phyloP scores from a whole-genome alignment of 2,113 vertebrate genomes.

The Coreoperca whiteheadi region DNA sequence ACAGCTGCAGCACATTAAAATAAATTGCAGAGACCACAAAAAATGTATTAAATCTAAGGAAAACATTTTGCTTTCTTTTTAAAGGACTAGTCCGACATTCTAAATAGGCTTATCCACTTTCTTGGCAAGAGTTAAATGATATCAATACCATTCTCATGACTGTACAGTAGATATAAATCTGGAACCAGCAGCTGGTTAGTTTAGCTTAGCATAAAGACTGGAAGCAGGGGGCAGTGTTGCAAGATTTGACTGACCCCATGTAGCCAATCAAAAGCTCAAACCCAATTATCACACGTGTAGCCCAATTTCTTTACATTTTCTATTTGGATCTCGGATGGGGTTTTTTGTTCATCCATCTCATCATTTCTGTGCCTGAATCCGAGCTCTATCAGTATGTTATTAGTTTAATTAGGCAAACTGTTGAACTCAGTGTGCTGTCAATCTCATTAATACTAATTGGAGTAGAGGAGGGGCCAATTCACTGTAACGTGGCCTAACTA shows the following conservation, averaged over 20 bases:
- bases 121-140: not conserved
- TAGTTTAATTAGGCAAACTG: not conserved
- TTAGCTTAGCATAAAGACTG: not conserved
- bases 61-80: not conserved
- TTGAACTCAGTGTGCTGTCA: not conserved
- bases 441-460: not conserved
- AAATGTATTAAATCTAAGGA: not conserved
- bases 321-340: not conserved
- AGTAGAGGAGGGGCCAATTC: not conserved
- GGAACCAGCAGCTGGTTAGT: not conserved
- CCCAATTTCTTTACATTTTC: not conserved
- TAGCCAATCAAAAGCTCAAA: not conserved
- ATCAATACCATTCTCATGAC: not conserved
- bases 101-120: not conserved
- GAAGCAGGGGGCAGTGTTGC: not conserved
- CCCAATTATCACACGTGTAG: not conserved
- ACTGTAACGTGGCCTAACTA: not conserved
- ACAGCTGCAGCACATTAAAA: constrained; percentile 9
- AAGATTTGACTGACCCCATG: not conserved
- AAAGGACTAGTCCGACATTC: not conserved
- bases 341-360: not conserved
- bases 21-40: not conserved
- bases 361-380: not conserved
- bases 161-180: not conserved
- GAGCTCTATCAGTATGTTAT: not conserved